Evolutionary conservation across 2,888 invertebrate species (phyloP), one percentile per base, ranked within the genome.

Genomic region (Drosophila borborema): DNA sequence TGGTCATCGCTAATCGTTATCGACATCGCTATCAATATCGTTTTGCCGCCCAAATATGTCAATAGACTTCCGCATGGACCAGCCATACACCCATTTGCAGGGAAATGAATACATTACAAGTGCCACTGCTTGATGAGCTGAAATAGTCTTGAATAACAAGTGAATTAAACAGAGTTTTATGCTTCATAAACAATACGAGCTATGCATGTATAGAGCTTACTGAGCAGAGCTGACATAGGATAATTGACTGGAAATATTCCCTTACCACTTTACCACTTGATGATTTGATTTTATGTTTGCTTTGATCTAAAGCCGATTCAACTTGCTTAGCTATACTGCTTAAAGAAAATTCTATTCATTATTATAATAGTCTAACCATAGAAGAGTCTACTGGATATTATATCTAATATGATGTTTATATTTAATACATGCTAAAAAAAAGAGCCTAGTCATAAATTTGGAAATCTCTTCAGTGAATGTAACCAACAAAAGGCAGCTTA

Each of bases 61-160:
- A 34, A 34, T 18, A 0, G 34, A 51, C 49, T 51, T 51, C 49
- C 51, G 51, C 80, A 53, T 64, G 55, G 43, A 31, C 12, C 2
- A 34, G 34, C 34, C 51, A 8, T 31, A 5, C 14, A 5, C 8
- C 74, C 74, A 74, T 60, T 78, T 53, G 14, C 43, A 60, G 59
- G 36, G 46, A 77, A 77, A 77, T 80, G 69, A 80, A 43, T 74
- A 9, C 49, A 18, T 51, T 51, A 34, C 3, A n/a, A 31, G 31
- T 49, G 28, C 51, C 28, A 63, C 61, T 58, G 60, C 36, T 53
- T 61, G 20, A 56, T 34, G 45, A 31, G 40, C 71, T 49, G 34
- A 18, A 34, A 10, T 31, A 40, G 40, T 46, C 48, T 51, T 46
- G 61, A 48, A 61, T 34, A 56, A 9, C 45, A 60, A 72, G 31